phyloP scores from a whole-genome alignment of 2,888 invertebrate species.

The Girardia tigrina region DNA sequence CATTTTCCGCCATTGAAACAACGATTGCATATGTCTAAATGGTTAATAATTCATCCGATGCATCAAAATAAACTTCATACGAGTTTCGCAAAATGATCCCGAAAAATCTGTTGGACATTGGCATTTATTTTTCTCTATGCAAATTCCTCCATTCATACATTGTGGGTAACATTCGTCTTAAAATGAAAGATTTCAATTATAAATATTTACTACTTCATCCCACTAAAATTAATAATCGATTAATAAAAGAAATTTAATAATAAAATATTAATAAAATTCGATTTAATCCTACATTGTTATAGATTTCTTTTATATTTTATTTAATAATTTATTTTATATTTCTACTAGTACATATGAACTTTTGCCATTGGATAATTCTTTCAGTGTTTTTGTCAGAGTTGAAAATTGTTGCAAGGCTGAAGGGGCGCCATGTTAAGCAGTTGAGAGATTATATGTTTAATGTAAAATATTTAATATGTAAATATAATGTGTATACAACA shows the following conservation, averaged over 20 bases:
- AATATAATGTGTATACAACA: too few species aligned
- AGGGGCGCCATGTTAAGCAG: too few species aligned
- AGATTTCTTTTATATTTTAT: too few species aligned
- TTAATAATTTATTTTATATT: too few species aligned
- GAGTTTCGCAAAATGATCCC: constrained; percentile 1
- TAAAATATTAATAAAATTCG: too few species aligned
- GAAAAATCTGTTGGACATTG: neutral
- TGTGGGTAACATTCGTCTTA: neutral
- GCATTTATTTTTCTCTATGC: neutral
- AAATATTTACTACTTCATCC: neutral
- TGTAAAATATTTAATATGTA: too few species aligned
- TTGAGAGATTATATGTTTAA: too few species aligned
- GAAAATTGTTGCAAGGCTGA: too few species aligned
- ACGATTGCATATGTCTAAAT: neutral
- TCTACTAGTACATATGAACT: too few species aligned
- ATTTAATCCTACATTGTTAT: too few species aligned
- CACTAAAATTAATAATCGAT: neutral
- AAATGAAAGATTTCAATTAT: neutral
- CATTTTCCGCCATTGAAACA: constrained; percentile 12
- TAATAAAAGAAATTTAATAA: neutral
- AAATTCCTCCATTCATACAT: constrained; percentile 9
- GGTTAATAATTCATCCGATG: neutral
- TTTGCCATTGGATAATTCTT: too few species aligned
- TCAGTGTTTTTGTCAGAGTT: too few species aligned
- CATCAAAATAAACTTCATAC: neutral